Conservation (phyloP, 2,888 invertebrate species). For the Aspidiotus rigidus region DNA sequence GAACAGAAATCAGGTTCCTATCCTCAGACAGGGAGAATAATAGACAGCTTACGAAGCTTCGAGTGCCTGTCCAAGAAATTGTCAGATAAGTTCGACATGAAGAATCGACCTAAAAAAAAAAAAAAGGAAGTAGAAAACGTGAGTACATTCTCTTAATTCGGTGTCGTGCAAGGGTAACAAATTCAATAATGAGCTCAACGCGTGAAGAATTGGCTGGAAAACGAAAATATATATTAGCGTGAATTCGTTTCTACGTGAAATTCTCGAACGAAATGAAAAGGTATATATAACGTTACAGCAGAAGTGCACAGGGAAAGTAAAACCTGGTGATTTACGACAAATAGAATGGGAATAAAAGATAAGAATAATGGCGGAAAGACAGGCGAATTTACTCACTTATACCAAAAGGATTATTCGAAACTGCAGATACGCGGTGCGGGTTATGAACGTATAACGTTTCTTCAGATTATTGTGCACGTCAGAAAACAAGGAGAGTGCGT, state of each 20-base stretch:
- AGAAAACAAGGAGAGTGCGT: constrained; percentile 19
- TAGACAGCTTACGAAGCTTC: too few species aligned
- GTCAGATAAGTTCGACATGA: too few species aligned
- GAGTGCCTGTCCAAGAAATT: too few species aligned
- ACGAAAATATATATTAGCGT: too few species aligned
- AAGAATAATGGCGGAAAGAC: constrained; percentile 32
- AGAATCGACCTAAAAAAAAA: too few species aligned
- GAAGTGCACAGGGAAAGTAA: neutral
- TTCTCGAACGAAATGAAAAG: neutral
- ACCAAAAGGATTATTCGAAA: constrained; percentile 26
- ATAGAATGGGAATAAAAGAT: constrained; percentile 31
- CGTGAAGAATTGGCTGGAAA: too few species aligned
- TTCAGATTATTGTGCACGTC: constrained; percentile 23
- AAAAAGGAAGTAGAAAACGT: too few species aligned
- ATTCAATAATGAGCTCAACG: too few species aligned
- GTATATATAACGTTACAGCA: neutral
- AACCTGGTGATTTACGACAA: constrained; percentile 28
- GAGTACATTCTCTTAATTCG: too few species aligned
- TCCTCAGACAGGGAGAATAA: too few species aligned
- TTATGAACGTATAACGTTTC: constrained; percentile 30
- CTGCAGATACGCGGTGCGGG: constrained; percentile 13
- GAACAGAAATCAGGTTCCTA: too few species aligned
- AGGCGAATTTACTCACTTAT: constrained; percentile 32
- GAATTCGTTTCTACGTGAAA: neutral
- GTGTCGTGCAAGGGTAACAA: too few species aligned